These are phyloP conservation scores for Papilio protenor DNA, from an alignment of 2,888 invertebrate genomes.

Conservation along the genomic window DNA sequence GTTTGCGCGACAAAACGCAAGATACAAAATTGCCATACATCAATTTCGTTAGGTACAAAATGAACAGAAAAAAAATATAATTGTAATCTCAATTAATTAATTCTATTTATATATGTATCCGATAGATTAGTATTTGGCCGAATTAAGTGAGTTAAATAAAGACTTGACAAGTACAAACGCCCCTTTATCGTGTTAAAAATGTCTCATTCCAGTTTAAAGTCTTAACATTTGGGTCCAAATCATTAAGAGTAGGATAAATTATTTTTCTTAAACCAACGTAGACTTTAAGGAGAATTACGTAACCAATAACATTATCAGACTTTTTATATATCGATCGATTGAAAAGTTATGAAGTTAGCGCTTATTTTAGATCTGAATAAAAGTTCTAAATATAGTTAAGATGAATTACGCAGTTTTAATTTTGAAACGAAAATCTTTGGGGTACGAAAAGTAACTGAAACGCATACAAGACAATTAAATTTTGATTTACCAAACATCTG, in stretches of 20 bases:
- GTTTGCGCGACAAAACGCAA: slow-evolving; percentile 33
- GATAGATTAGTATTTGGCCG: slow-evolving; percentile 60
- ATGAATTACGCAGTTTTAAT: not conserved
- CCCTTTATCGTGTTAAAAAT: slow-evolving; percentile 41
- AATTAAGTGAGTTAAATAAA: slow-evolving; percentile 53
- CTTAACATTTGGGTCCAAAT: slow-evolving; percentile 18
- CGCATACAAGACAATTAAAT: slow-evolving; percentile 21
- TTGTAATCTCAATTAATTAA: slow-evolving; percentile 66
- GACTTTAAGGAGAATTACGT: not conserved
- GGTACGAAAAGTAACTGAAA: not conserved
- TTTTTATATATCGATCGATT: not conserved
- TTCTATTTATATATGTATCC: slow-evolving; percentile 68
- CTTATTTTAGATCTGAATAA: not conserved
- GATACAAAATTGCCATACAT: slow-evolving; percentile 53
- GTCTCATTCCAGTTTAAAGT: not conserved
- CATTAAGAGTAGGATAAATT: not conserved
- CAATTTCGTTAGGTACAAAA: slow-evolving; percentile 55
- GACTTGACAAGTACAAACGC: slow-evolving; percentile 68
- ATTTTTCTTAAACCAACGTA: slow-evolving; percentile 1
- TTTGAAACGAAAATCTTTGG: slow-evolving; percentile 6
- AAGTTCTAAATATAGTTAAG: not conserved
- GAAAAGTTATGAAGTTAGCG: not conserved
- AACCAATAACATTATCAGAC: not conserved
- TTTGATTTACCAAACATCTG: slow-evolving; percentile 53
- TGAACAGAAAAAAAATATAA: slow-evolving; percentile 45